These are phyloP conservation scores for Antheraea assamensis DNA, from an alignment of 2,888 invertebrate species.

Conservation along the genomic window DNA sequence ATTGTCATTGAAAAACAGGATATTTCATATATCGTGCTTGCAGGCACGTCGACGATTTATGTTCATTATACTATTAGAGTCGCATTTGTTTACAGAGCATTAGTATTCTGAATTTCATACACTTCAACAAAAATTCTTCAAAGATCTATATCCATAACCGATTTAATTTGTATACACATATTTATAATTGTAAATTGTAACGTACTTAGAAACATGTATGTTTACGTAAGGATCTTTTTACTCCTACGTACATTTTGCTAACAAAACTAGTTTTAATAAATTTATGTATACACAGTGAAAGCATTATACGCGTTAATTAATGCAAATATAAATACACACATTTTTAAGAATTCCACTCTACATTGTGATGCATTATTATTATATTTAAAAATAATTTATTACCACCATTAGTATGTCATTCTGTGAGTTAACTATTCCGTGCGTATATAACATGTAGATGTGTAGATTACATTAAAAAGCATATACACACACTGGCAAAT, in stretches of 20 bases:
- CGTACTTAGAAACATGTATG: background rate
- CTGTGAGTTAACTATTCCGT: background rate
- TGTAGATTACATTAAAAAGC: background rate
- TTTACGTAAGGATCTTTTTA: background rate
- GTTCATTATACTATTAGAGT: no score
- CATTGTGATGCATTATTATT: background rate
- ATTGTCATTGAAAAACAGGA: no score
- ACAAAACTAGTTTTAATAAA: background rate
- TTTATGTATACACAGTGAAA: background rate
- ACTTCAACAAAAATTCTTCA: background rate
- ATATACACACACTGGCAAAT: no score
- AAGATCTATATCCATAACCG: background rate
- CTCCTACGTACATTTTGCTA: slow-evolving; percentile 23
- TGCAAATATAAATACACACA: background rate
- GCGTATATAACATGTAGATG: background rate
- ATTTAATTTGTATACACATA: background rate
- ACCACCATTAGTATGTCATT: background rate
- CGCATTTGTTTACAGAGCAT: background rate
- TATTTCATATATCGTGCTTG: no score
- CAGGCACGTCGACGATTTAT: no score
- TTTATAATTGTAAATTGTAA: background rate
- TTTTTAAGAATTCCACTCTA: background rate
- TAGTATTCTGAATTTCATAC: background rate
- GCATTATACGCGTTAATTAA: background rate
- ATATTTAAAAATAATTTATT: background rate